Conservation (phyloP, 2,797 vertebrate species). For the Gadopsis bispinosus region DNA sequence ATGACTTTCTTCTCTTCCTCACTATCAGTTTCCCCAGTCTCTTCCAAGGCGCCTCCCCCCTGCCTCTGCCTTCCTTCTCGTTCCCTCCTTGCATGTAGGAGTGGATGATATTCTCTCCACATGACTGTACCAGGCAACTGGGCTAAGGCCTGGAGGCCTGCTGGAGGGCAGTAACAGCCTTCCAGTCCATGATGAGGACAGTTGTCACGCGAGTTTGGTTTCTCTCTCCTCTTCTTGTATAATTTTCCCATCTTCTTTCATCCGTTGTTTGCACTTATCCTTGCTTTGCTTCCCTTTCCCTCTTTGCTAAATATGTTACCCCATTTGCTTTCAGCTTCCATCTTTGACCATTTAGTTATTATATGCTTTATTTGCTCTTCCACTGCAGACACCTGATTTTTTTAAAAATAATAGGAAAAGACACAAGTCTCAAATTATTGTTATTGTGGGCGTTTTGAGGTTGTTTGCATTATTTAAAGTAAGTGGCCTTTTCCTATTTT, state of each 20-base stretch:
- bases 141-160: constrained; percentile 70
- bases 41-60: neutral
- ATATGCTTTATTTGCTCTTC: constrained; percentile 10
- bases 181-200: constrained; percentile 64
- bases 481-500: neutral
- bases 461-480: neutral
- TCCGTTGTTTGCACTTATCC: neutral
- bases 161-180: constrained; percentile 60
- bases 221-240: constrained; percentile 39
- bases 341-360: neutral
- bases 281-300: constrained; percentile 16
- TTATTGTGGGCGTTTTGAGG: neutral
- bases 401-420: neutral
- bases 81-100: constrained; percentile 49
- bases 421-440: neutral
- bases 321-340: neutral
- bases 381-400: constrained; percentile 5
- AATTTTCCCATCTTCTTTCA: constrained; percentile 26
- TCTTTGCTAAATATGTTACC: neutral
- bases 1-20: constrained; percentile 27
- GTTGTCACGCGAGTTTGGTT: constrained; percentile 58
- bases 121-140: constrained; percentile 72
- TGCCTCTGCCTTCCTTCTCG: constrained; percentile 23
- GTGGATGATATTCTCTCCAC: constrained; percentile 59
- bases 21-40: constrained; percentile 16